Conservation (phyloP, 2,888 invertebrate species). For the Brachyopa scutellaris region DNA sequence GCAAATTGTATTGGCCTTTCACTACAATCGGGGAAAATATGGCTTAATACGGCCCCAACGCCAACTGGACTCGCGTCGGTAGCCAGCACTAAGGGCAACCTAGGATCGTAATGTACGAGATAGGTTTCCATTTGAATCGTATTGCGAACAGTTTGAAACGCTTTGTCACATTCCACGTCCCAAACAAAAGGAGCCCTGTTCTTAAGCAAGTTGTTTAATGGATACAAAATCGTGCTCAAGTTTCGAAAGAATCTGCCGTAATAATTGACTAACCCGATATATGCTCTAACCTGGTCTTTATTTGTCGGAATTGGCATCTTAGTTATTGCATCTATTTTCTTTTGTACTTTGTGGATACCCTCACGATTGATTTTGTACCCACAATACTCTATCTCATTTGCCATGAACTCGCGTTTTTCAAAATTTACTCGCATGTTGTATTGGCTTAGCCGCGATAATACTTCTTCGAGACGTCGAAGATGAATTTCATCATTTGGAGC, state of each 20-base stretch:
- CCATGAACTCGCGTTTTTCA: too few relatives aligned
- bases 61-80: slow-evolving; percentile 74
- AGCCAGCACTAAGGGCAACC: slow-evolving; percentile 73
- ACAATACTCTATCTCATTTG: slow-evolving; percentile 74
- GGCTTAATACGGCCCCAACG: slow-evolving; percentile 70
- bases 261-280: too few relatives aligned
- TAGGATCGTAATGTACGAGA: slow-evolving; percentile 74
- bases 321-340: too few relatives aligned
- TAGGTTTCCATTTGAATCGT: slow-evolving; percentile 62
- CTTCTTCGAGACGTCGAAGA: too few relatives aligned
- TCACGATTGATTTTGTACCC: slow-evolving; percentile 75
- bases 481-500: too few relatives aligned
- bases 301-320: neutral
- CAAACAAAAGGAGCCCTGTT: neutral
- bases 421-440: too few relatives aligned
- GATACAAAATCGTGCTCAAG: neutral
- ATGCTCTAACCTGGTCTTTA: neutral
- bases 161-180: neutral
- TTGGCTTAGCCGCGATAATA: too few relatives aligned
- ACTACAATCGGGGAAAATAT: slow-evolving; percentile 71
- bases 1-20: too few relatives aligned
- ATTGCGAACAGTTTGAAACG: slow-evolving; percentile 61
- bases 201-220: neutral
- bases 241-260: too few relatives aligned
- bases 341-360: slow-evolving; percentile 74